Evolutionary conservation across 2,888 invertebrate species (phyloP), one percentile per base, ranked within the genome.

Genomic region (Scaptodrosophila latifasciaeformis): DNA sequence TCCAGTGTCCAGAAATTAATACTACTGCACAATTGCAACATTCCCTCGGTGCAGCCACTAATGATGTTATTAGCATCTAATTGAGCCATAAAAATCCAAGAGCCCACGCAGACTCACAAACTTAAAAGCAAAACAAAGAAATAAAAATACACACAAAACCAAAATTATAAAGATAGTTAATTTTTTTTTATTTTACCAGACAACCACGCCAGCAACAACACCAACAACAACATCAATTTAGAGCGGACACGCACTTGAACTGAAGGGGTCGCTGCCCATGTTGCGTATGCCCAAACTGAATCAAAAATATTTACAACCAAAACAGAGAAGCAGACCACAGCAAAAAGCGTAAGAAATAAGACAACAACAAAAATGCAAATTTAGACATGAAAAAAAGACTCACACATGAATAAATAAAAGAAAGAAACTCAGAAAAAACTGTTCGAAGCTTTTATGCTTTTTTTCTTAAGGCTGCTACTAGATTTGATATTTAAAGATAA

Each of bases 21-120:
- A n/a, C 2, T n/a, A 5, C 10, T 30, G n/a, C 30, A 47, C 56
- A 65, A 35, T 51, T 49, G 10, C 46, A 45, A 31, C 43, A 34
- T 34, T 34, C 21, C 27, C 18, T 35, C 34, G 9, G 37, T 3
- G 31, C 43, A 52, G 15, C 49, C 59, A 42, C 77, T 74, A 77
- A 72, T 58, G 77, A 70, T 52, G 51, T 54, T 66, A 66, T 72
- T 68, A 77, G 58, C 59, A 54, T 68, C 66, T 70, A 70, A 72
- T 74, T 70, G 74, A 77, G 68, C 49, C 68, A 70, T 74, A 64
- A 68, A 52, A 54, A 44, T 27, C 35, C 13, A n/a, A n/a, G n/a
- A 30, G 18, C 64, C 66, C 57, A 74, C 74, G 63, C 70, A 54
- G 34, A 7, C 34, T 15, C 7, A 34, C n/a, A 56, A 54, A 34